phyloP scores from a whole-genome alignment of 2,113 vertebrate genomes.

The Heterocephalus glaber region DNA sequence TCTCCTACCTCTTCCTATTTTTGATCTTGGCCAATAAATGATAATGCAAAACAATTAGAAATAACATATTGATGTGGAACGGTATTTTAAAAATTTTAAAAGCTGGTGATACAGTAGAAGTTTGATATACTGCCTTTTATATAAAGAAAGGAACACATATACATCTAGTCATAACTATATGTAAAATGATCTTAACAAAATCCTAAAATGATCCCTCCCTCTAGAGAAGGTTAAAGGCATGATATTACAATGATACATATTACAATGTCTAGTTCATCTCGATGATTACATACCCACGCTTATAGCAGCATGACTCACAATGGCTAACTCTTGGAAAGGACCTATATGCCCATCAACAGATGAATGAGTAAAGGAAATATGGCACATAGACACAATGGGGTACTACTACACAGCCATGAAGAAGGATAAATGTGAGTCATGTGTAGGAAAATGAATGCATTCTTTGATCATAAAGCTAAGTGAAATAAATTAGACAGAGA shows the following conservation, averaged over 20 bases:
- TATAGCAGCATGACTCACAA: not conserved
- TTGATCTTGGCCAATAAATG: not conserved
- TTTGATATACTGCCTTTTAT: not conserved
- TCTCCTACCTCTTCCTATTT: not conserved
- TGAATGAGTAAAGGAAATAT: not conserved
- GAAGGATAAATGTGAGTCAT: not conserved
- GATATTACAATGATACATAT: not conserved
- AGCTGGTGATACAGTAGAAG: not conserved
- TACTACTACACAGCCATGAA: not conserved
- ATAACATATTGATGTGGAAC: not conserved
- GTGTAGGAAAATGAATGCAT: not conserved
- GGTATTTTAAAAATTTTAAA: not conserved
- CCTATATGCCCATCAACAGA: not conserved
- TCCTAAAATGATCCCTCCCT: not conserved
- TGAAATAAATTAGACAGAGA: not conserved
- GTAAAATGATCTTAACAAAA: constrained; percentile 12
- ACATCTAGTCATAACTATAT: not conserved
- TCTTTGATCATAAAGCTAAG: not conserved
- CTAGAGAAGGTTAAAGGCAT: not conserved
- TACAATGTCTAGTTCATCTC: too few relatives aligned
- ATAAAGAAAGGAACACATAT: not conserved
- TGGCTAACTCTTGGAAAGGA: not conserved
- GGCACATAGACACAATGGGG: not conserved
- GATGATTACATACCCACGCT: not conserved
- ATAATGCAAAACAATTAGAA: not conserved